These are phyloP conservation scores for Oxycera nigricornis DNA, from an alignment of 2,888 invertebrate genomes.

Conservation along the genomic window DNA sequence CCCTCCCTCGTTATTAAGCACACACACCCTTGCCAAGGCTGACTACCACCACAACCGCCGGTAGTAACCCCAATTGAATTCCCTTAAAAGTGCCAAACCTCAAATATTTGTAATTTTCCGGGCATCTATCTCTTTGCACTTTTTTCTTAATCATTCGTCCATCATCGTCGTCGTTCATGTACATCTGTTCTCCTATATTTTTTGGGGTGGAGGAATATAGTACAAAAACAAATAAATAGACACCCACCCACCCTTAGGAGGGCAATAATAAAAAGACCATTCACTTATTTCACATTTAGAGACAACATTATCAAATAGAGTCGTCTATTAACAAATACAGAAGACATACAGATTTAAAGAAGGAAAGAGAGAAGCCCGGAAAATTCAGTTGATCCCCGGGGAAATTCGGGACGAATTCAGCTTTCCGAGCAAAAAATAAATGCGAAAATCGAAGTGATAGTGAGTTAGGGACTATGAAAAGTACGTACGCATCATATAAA, in stretches of 20 bases:
- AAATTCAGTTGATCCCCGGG: slow-evolving; percentile 14
- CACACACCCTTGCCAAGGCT: background rate
- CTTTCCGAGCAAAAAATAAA: background rate
- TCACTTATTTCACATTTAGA: slow-evolving; percentile 26
- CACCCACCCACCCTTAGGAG: background rate
- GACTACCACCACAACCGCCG: slow-evolving; percentile 40
- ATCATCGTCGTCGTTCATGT: background rate
- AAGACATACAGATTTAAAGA: slow-evolving; percentile 3
- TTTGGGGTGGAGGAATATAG: background rate
- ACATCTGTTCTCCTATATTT: slow-evolving; percentile 38
- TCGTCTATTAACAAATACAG: slow-evolving; percentile 19
- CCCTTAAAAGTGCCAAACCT: slow-evolving; percentile 51
- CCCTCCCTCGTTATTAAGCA: background rate
- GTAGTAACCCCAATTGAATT: slow-evolving; percentile 50
- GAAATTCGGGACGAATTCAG: background rate
- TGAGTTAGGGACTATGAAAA: slow-evolving; percentile 26
- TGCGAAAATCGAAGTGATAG: background rate
- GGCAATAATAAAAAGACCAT: slow-evolving; percentile 28
- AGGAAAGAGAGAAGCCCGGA: background rate
- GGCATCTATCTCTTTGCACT: slow-evolving; percentile 42
- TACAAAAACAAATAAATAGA: background rate
- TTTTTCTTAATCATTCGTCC: slow-evolving; percentile 7
- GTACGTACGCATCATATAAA: slow-evolving; percentile 47
- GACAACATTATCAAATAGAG: slow-evolving; percentile 24
- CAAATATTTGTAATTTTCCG: slow-evolving; percentile 52